Base-by-base conservation (phyloP, 2,888 invertebrate genomes). In the Eurois occulta region DNA sequence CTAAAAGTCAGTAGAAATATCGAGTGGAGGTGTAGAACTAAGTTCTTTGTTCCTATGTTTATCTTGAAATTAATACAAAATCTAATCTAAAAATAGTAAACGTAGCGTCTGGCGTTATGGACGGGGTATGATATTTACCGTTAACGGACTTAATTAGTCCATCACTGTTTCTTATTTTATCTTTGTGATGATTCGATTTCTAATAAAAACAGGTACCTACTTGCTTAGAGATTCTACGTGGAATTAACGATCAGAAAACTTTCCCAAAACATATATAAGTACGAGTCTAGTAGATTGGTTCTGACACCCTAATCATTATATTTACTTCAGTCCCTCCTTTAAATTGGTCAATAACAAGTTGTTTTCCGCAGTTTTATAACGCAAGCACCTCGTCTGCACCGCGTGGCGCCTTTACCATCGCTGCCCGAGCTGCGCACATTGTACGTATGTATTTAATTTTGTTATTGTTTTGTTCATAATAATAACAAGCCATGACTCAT, bases 321-420 rank as follows among this genome's bases (percentile, higher is more conserved):
- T 11, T 11, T 41, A 18, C 6, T 28, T 28, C 24, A n/a, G 11
- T 24, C 3, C 21, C 24, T 48, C 8, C 48, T 10, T 11, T 52
- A n/a, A n/a, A 52, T 24, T n/a, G 24, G 52, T n/a, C 55, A 16
- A 58, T 58, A 28, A 58, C 8, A 60, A 18, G 8, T 32, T 46
- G 32, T 62, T 65, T 48, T 60, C 8, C 18, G 21, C 94, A 98
- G 98, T 88, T 98, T 98, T 87, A 98, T 98, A 91, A 97, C 97
- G 1, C 97, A 98, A 92, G 97, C 98, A 2, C 98, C 98, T 18
- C 95, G 97, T 88, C 93, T 98, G 73, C 97, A 96, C 78, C 95
- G 95, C 80, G 91, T 97, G 10, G 94, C 96, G 72, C 95, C 97
- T 11, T 92, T 97, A 58, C 97, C 97, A 21, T 94, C 97, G 1